Percentiles rank a stretch among this genome's conserved stretches.
Conservation (phyloP, 2,113 vertebrate species). For the Corythornis vintsioides region DNA sequence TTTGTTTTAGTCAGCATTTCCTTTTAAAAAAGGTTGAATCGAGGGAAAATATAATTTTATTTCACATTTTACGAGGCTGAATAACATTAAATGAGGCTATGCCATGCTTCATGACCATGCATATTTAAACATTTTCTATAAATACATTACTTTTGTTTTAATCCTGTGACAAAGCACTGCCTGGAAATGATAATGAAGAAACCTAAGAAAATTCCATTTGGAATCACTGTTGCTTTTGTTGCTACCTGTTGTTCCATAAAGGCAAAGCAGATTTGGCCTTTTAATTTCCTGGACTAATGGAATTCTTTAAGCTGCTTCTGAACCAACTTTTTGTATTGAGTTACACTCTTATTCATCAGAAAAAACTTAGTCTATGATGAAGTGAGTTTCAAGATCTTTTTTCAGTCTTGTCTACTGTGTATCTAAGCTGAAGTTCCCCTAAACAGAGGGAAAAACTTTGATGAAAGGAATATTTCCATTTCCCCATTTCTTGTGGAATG, state of each 20-base stretch:
- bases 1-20: conserved; percentile 52
- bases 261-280: background rate
- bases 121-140: conserved; percentile 30
- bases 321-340: background rate
- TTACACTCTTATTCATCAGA: background rate
- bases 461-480: background rate
- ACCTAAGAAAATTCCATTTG: background rate
- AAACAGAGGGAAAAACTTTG: background rate
- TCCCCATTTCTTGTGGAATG: background rate
- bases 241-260: background rate
- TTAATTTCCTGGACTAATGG: conserved; percentile 7
- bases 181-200: background rate
- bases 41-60: conserved; percentile 12
- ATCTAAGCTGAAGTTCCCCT: background rate
- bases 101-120: background rate
- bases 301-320: conserved; percentile 13
- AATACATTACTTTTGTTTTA: conserved; percentile 21
- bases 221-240: background rate
- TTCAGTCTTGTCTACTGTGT: background rate
- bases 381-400: background rate
- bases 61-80: conserved; percentile 24
- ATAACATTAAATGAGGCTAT: conserved; percentile 47
- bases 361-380: background rate
- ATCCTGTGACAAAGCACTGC: background rate
- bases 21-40: conserved; percentile 32